phyloP scores from a whole-genome alignment of 2,797 vertebrate genomes.

The Myiothlypis chrysogaster region DNA sequence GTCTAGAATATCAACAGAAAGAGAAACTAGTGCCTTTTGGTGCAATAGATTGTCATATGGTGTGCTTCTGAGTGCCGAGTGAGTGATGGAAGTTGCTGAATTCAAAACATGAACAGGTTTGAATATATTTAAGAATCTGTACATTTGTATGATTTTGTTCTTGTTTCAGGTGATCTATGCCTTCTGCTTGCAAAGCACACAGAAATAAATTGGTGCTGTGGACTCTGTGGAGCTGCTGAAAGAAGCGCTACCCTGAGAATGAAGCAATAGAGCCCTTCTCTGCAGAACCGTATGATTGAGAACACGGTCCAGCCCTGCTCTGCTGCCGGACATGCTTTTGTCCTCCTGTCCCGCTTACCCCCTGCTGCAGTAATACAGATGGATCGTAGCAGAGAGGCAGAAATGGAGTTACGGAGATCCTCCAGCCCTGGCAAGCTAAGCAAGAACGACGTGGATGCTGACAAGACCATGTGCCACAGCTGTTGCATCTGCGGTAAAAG shows the following conservation, averaged over 20 bases:
- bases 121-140: neutral
- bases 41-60: neutral
- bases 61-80: accelerated
- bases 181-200: neutral
- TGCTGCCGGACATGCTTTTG: conserved; percentile 21
- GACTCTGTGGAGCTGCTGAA: neutral
- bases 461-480: conserved; percentile 80
- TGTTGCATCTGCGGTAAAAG: conserved; percentile 93
- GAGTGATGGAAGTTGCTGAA: neutral
- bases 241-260: neutral
- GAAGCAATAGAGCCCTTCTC: conserved; percentile 53
- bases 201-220: neutral
- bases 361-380: conserved; percentile 65
- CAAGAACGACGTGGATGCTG: conserved; percentile 76
- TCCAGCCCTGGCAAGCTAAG: conserved; percentile 73
- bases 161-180: conserved; percentile 69
- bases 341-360: neutral
- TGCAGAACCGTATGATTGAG: conserved; percentile 48
- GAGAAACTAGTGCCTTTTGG: neutral
- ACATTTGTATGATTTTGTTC: conserved; percentile 12
- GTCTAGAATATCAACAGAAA: neutral
- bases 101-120: neutral
- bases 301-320: neutral
- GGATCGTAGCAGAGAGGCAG: conserved; percentile 78
- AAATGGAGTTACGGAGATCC: conserved; percentile 80